phyloP scores from a whole-genome alignment of 2,113 vertebrate species.

The Gobius niger region DNA sequence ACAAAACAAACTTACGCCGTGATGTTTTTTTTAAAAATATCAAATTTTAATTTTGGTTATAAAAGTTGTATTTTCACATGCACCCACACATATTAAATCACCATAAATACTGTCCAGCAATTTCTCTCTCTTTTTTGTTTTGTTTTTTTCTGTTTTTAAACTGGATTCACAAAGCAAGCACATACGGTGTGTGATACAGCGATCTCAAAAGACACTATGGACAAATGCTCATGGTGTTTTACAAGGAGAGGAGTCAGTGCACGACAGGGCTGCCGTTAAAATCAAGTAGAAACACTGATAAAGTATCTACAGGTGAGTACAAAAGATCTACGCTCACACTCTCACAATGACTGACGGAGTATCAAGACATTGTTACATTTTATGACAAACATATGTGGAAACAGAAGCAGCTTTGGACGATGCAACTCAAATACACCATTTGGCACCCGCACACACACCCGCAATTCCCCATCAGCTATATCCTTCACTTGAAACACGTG shows the following conservation, averaged over 20 bases:
- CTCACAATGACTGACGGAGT: slow-evolving; percentile 57
- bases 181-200: slow-evolving; percentile 80
- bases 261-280: slow-evolving; percentile 91
- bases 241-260: slow-evolving; percentile 74
- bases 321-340: slow-evolving; percentile 81
- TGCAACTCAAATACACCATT: slow-evolving; percentile 38
- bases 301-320: slow-evolving; percentile 95
- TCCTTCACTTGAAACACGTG: slow-evolving; percentile 16
- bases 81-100: slow-evolving; percentile 86
- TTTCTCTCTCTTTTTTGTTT: slow-evolving; percentile 53
- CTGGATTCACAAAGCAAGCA: slow-evolving; percentile 84
- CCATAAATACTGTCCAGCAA: slow-evolving; percentile 81
- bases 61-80: slow-evolving; percentile 85
- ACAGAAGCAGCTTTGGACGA: slow-evolving; percentile 48
- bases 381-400: slow-evolving; percentile 29
- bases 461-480: slow-evolving; percentile 54
- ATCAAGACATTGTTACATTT: slow-evolving; percentile 41
- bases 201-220: slow-evolving; percentile 86
- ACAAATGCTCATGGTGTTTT: slow-evolving; percentile 80
- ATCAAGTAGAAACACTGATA: slow-evolving; percentile 95
- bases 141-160: slow-evolving; percentile 39
- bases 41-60: slow-evolving; percentile 92
- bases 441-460: slow-evolving; percentile 35
- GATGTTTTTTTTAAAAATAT: slow-evolving; percentile 83
- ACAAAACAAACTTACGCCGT: slow-evolving; percentile 4